Evolutionary conservation across 2,888 invertebrate genomes (phyloP).

Genomic region (Xanthia icteritia): DNA sequence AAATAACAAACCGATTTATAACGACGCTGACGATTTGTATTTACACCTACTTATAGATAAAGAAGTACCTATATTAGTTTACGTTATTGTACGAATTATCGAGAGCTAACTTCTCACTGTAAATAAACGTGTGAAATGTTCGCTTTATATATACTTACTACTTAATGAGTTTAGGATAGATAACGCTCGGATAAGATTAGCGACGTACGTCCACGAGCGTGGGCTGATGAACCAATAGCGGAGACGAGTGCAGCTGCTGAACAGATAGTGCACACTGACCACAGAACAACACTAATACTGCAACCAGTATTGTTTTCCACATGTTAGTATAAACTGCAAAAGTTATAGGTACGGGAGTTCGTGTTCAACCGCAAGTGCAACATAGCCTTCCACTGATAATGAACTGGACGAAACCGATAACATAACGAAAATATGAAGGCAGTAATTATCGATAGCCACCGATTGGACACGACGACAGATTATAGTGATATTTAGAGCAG

Average conservation of each 20-base stretch:
- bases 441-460: slow-evolving; percentile 38
- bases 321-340: neutral
- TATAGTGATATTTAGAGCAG: slow-evolving; percentile 12
- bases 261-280: neutral
- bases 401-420: slow-evolving; percentile 38
- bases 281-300: neutral
- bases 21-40: slow-evolving; percentile 14
- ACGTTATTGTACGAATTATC: slow-evolving; percentile 39
- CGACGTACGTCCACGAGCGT: neutral
- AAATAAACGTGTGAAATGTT: slow-evolving; percentile 28
- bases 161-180: slow-evolving; percentile 23
- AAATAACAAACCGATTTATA: neutral
- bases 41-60: slow-evolving; percentile 4
- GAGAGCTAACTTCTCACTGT: slow-evolving; percentile 13
- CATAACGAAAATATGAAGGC: slow-evolving; percentile 27
- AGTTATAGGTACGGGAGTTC: neutral
- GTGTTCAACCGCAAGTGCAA: slow-evolving; percentile 4
- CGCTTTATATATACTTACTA: slow-evolving; percentile 41
- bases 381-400: slow-evolving; percentile 31
- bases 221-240: neutral
- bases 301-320: neutral
- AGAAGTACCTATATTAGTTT: neutral
- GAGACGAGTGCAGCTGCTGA: slow-evolving; percentile 16
- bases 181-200: slow-evolving; percentile 58
- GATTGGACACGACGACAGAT: slow-evolving; percentile 17